Conservation (phyloP, 2,113 vertebrate species). For the Nothocercus nigrocapillus region DNA sequence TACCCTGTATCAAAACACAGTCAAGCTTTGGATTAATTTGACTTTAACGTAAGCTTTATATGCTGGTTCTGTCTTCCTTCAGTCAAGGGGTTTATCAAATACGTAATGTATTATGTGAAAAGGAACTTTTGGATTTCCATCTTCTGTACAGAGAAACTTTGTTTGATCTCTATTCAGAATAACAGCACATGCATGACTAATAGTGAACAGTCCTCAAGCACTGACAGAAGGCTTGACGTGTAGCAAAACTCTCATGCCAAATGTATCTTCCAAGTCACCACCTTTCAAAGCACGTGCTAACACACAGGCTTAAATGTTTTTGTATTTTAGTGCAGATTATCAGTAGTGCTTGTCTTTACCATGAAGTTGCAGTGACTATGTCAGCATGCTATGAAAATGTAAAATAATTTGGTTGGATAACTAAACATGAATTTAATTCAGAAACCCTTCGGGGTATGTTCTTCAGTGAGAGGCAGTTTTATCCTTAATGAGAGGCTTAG, state of each 20-base stretch:
- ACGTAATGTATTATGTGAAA: background rate
- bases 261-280: background rate
- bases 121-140: background rate
- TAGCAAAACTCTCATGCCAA: background rate
- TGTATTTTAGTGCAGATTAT: background rate
- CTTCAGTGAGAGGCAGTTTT: conserved; percentile 30
- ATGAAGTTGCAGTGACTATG: background rate
- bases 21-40: background rate
- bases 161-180: background rate
- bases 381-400: conserved; percentile 22
- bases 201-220: background rate
- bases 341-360: background rate
- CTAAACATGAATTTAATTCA: conserved; percentile 41
- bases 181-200: background rate
- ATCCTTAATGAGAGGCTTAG: conserved; percentile 50
- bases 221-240: background rate
- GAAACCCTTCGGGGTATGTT: conserved; percentile 35
- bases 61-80: background rate
- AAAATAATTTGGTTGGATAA: conserved; percentile 41
- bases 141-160: background rate
- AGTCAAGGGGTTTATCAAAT: background rate
- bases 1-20: background rate
- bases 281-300: background rate
- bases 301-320: background rate
- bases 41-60: background rate